Conservation (phyloP, 2,113 vertebrate genomes). For the Talpa occidentalis region DNA sequence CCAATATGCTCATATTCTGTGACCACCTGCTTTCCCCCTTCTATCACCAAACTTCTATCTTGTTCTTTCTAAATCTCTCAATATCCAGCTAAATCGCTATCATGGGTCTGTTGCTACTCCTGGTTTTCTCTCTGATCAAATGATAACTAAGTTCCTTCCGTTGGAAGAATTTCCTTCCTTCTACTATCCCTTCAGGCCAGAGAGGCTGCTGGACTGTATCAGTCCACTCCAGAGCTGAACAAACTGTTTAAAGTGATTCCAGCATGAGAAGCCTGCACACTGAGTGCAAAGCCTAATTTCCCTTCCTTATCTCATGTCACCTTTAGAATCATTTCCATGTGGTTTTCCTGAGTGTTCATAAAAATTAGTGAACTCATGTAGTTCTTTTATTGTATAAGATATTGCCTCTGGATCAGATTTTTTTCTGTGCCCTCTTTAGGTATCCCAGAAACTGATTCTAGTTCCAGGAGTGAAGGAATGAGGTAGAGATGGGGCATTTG, state of each 20-base stretch:
- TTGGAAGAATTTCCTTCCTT: not conserved
- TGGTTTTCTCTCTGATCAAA: not conserved
- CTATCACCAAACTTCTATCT: not conserved
- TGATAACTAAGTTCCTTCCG: not conserved
- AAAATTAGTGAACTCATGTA: not conserved
- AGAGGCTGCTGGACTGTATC: not conserved
- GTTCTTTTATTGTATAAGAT: not conserved
- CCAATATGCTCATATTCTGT: too few relatives aligned
- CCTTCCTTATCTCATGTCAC: not conserved
- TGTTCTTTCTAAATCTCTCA: not conserved
- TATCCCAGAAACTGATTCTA: not conserved
- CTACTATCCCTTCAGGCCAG: not conserved
- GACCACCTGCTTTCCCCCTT: too few relatives aligned
- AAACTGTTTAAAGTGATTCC: not conserved
- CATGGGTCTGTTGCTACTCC: not conserved
- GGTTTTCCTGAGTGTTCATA: not conserved
- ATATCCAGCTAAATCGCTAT: not conserved
- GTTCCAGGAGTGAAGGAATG: not conserved
- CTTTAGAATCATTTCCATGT: not conserved
- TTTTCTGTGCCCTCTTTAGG: not conserved
- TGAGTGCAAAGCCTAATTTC: not conserved
- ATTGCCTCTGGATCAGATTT: not conserved
- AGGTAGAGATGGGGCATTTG: not conserved
- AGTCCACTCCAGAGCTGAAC: not conserved
- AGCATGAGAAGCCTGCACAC: not conserved